A percentile compares a stretch with the other conserved stretches of the same genome.
phyloP scores from a whole-genome alignment of 2,797 vertebrate species.

The Pterois miles region DNA sequence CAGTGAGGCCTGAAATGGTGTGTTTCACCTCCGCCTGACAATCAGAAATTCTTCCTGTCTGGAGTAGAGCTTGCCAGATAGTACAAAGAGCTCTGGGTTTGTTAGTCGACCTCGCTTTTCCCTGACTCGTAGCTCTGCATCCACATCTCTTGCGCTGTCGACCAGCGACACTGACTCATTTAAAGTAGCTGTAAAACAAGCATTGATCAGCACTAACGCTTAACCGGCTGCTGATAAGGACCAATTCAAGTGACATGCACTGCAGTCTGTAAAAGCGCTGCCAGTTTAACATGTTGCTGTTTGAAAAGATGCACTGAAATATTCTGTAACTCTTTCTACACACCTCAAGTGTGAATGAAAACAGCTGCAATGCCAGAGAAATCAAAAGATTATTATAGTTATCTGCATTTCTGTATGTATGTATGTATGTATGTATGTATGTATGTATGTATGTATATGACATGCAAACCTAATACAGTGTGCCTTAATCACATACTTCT shows the following conservation, averaged over 20 bases:
- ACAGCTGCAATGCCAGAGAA: neutral
- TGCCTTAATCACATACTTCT: neutral
- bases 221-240: neutral
- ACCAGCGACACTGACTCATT: neutral
- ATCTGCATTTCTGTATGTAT: neutral
- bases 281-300: neutral
- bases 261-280: neutral
- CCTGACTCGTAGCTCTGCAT: neutral
- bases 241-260: neutral
- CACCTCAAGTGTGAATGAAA: neutral
- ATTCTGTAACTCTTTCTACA: too few relatives aligned
- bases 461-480: neutral
- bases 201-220: neutral
- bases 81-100: constrained; percentile 32
- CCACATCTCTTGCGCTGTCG: neutral
- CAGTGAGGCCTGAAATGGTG: constrained; percentile 56
- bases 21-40: constrained; percentile 57
- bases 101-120: constrained; percentile 27
- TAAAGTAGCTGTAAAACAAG: neutral
- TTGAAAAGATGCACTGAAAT: neutral
- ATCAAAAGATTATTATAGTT: neutral
- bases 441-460: too few relatives aligned
- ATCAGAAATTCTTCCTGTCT: constrained; percentile 67
- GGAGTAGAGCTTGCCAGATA: constrained; percentile 44
- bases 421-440: neutral